phyloP scores from a whole-genome alignment of 2,113 vertebrate species.

The Ardeotis arabs region DNA sequence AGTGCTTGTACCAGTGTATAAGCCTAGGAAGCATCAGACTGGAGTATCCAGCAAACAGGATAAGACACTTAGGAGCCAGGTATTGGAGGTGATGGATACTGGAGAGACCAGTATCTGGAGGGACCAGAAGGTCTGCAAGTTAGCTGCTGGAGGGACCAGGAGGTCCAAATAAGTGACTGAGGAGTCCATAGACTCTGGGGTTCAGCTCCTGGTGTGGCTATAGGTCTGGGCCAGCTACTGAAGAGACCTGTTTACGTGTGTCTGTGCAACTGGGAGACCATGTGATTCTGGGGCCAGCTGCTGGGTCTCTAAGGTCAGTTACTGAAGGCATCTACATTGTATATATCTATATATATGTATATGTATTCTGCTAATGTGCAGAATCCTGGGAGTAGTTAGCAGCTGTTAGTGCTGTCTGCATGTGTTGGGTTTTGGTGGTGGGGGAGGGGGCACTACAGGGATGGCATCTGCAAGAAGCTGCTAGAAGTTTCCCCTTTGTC shows the following conservation, averaged over 20 bases:
- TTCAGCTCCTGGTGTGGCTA: background rate
- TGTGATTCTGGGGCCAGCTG: background rate
- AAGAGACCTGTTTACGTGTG: background rate
- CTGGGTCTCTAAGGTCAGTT: background rate
- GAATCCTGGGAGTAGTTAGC: background rate
- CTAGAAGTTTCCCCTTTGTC: no score
- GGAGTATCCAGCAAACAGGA: background rate
- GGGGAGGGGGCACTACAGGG: no score
- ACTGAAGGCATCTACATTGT: background rate
- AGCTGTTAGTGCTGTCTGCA: background rate
- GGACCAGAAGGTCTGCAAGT: background rate
- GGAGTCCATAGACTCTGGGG: fast-evolving
- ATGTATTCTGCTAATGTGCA: background rate
- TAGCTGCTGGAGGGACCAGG: background rate
- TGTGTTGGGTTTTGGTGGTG: no score
- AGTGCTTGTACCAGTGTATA: background rate
- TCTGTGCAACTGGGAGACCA: background rate
- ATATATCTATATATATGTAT: background rate
- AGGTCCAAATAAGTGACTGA: background rate
- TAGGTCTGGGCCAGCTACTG: background rate
- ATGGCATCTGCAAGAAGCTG: no score
- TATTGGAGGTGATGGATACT: background rate
- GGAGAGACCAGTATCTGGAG: background rate
- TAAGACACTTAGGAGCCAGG: background rate
- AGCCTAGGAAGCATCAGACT: background rate